Conservation (phyloP, 2,113 vertebrate genomes). For the Actenoides lindsayi region DNA sequence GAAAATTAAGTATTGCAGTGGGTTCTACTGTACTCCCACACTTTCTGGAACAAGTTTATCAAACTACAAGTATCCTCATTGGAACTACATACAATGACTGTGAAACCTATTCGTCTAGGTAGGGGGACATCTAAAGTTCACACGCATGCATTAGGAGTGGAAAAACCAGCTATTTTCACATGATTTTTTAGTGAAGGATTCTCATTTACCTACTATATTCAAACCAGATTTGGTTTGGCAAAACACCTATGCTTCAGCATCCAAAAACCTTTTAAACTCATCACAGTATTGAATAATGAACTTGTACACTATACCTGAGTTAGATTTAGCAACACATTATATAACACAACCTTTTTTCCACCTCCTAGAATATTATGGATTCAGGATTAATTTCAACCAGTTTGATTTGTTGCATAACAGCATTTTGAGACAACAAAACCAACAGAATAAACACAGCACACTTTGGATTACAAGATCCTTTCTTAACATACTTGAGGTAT, state of each 20-base stretch:
- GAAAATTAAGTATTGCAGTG: background rate
- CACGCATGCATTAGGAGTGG: background rate
- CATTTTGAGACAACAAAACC: background rate
- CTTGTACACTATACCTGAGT: background rate
- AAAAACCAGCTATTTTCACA: background rate
- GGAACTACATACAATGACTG: background rate
- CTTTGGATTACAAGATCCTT: background rate
- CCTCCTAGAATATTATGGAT: background rate
- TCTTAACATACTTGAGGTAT: background rate
- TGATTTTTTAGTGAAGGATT: background rate
- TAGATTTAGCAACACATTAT: background rate
- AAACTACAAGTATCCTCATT: background rate
- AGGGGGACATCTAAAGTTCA: background rate
- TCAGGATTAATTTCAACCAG: background rate
- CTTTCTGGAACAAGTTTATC: background rate
- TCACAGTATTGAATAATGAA: background rate
- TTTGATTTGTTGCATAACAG: background rate
- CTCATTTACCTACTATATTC: background rate
- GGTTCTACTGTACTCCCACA: background rate
- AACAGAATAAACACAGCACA: background rate
- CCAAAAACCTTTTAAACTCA: background rate
- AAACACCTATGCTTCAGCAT: background rate
- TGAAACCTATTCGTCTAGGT: background rate
- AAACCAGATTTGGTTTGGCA: background rate
- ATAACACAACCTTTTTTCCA: background rate